phyloP scores from a whole-genome alignment of 2,113 vertebrate genomes.

The Neolamprologus devosi region DNA sequence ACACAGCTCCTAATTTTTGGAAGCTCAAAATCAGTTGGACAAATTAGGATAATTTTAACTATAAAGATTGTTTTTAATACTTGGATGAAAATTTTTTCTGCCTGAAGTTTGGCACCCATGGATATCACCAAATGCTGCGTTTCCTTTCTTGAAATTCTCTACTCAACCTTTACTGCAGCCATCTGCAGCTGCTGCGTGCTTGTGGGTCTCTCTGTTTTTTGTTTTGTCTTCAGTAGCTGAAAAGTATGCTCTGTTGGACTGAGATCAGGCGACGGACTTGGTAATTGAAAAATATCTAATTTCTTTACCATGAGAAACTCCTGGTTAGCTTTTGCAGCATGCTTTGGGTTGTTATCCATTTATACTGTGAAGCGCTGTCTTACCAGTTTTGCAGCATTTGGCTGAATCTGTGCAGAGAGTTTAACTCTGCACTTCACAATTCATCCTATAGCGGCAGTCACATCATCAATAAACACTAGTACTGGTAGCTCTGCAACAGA shows the following conservation, averaged over 20 bases:
- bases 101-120: neutral
- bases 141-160: neutral
- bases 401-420: neutral
- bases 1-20: neutral
- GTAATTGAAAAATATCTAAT: neutral
- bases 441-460: neutral
- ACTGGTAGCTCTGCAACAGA: neutral
- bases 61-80: neutral
- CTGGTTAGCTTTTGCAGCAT: neutral
- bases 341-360: neutral
- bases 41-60: neutral
- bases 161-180: neutral
- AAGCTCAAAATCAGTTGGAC: neutral
- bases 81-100: neutral
- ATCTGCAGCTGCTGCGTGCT: neutral
- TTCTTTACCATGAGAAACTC: neutral
- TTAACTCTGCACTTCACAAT: neutral
- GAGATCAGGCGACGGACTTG: neutral
- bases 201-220: neutral
- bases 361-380: neutral
- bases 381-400: neutral
- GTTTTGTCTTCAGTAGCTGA: neutral
- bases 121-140: neutral
- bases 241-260: neutral
- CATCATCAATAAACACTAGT: neutral